Conservation (phyloP, 2,113 vertebrate genomes). For the Elgaria multicarinata region DNA sequence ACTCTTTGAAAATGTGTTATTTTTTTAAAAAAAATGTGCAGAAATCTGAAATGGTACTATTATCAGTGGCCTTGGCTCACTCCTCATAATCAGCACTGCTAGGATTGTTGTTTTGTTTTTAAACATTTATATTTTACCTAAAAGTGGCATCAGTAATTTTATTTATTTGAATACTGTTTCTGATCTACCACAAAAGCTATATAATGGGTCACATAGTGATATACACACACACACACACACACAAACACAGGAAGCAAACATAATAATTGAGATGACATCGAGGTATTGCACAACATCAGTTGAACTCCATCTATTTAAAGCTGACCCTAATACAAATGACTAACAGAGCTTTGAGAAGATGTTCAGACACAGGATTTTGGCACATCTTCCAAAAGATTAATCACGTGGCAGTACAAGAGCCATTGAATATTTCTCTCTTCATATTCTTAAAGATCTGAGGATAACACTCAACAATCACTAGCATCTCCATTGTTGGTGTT, state of each 20-base stretch:
- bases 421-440: background rate
- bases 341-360: background rate
- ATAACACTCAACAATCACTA: background rate
- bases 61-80: background rate
- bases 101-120: too few species aligned
- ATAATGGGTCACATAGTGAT: background rate
- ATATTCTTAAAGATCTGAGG: background rate
- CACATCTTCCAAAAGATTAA: background rate
- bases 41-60: background rate
- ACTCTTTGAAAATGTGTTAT: background rate
- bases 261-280: background rate
- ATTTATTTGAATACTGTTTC: background rate
- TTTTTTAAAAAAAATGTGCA: background rate
- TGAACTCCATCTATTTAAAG: background rate
- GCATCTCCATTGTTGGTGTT: background rate
- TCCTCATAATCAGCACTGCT: background rate
- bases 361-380: background rate
- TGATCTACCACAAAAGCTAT: background rate
- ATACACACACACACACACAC: too few species aligned
- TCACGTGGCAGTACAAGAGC: background rate
- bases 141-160: background rate
- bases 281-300: background rate
- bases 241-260: background rate
- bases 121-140: background rate
- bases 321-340: background rate